Percentiles rank a stretch among this genome's conserved stretches.
Evolutionary conservation across 2,797 vertebrate genomes (phyloP).

Genomic region (Rhynchotus rufescens): DNA sequence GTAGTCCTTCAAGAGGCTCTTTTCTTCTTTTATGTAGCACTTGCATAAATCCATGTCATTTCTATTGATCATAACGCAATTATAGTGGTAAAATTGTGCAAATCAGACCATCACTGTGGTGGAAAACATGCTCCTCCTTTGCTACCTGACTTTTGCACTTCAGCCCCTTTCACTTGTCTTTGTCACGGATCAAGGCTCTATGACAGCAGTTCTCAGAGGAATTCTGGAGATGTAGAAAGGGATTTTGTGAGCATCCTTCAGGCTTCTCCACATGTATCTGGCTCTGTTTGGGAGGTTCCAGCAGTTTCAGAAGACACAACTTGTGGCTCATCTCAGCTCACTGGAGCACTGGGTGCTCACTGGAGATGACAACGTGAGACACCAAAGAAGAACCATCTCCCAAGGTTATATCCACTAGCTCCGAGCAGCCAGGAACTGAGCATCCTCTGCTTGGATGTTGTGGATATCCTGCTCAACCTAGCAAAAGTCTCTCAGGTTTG

Average conservation of each 20-base stretch:
- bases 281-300: background rate
- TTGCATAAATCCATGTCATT: background rate
- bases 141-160: background rate
- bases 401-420: too few species aligned
- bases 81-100: background rate
- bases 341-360: background rate
- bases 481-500: background rate
- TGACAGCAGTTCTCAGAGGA: background rate
- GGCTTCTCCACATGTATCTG: rapidly evolving
- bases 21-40: background rate
- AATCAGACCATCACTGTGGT: background rate
- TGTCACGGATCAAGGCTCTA: background rate
- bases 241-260: background rate
- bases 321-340: background rate
- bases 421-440: background rate
- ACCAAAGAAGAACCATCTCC: background rate
- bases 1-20: background rate
- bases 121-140: background rate
- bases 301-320: background rate
- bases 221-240: background rate
- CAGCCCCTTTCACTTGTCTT: background rate
- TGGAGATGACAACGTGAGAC: background rate
- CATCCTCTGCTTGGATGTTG: too few species aligned
- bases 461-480: background rate
- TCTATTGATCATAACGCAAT: background rate